Conservation (phyloP, 2,888 invertebrate species). For the Chaetogeoica ovagalla region DNA sequence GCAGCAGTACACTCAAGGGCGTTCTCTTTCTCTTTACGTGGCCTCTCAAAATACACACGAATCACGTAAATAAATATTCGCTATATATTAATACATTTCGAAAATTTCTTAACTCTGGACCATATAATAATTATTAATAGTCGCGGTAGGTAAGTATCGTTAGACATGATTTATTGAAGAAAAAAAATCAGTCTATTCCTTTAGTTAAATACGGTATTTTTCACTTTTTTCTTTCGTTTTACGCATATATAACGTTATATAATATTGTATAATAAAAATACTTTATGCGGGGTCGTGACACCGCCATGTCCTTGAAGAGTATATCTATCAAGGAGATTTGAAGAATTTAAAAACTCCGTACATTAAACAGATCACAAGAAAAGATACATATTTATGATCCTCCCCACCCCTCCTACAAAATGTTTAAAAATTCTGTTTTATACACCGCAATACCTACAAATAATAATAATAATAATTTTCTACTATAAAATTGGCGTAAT, state of each 20-base stretch:
- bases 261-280: conserved; percentile 1
- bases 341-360: conserved; percentile 4
- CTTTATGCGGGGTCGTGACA: not conserved
- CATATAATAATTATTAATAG: not conserved
- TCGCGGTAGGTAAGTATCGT: not conserved
- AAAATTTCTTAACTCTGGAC: not conserved
- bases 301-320: not conserved
- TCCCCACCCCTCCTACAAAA: too few relatives aligned
- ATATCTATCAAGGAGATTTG: not conserved
- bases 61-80: conserved; percentile 15
- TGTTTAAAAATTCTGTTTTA: too few relatives aligned
- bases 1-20: conserved; percentile 15
- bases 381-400: not conserved
- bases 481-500: too few relatives aligned
- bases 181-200: not conserved
- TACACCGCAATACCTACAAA: too few relatives aligned
- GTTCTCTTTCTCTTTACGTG: conserved; percentile 38
- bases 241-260: not conserved
- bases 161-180: not conserved
- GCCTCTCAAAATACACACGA: conserved; percentile 29
- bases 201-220: not conserved
- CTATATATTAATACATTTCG: not conserved
- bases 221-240: not conserved
- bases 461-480: too few relatives aligned
- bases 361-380: not conserved